A percentile compares a stretch with the other conserved stretches of the same genome.
Evolutionary conservation across 92 coral and sea anemone genomes (phyloP).

Genomic region (Blastomussa wellsi): DNA sequence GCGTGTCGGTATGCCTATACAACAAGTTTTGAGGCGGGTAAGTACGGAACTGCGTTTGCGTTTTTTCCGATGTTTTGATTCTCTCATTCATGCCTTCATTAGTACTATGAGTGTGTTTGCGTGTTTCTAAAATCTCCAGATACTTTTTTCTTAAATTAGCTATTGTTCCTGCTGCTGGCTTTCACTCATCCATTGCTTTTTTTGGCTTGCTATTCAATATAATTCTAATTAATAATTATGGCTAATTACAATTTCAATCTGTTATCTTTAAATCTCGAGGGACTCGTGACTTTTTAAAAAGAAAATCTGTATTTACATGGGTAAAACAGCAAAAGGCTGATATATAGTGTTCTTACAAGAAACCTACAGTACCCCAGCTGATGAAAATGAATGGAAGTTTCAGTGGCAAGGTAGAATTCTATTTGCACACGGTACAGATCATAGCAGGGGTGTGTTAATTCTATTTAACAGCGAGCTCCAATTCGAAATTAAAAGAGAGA

Average conservation of each 20-base stretch:
- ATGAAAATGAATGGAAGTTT: no score
- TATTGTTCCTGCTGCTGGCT: background rate
- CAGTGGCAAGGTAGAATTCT: background rate
- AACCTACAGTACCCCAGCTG: no score
- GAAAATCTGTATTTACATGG: background rate
- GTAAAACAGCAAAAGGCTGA: background rate
- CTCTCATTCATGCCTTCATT: background rate
- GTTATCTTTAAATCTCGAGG: background rate
- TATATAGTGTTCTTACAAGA: background rate
- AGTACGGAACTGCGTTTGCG: background rate
- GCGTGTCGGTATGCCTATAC: background rate
- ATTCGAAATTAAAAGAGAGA: no score
- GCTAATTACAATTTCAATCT: background rate
- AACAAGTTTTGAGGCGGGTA: conserved; percentile 2
- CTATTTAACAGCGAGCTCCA: no score
- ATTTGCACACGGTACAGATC: background rate
- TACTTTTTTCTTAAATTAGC: background rate
- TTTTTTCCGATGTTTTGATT: background rate
- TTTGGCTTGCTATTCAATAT: background rate
- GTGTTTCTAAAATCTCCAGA: background rate
- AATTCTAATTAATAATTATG: background rate
- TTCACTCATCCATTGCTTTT: conserved; percentile 1
- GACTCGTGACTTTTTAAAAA: background rate
- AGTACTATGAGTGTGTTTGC: no score
- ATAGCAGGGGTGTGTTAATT: background rate